A percentile compares a stretch with the other conserved stretches of the same genome.
These are phyloP conservation scores for Tetrax tetrax DNA, from an alignment of 2,113 vertebrate genomes.

Conservation along the genomic window DNA sequence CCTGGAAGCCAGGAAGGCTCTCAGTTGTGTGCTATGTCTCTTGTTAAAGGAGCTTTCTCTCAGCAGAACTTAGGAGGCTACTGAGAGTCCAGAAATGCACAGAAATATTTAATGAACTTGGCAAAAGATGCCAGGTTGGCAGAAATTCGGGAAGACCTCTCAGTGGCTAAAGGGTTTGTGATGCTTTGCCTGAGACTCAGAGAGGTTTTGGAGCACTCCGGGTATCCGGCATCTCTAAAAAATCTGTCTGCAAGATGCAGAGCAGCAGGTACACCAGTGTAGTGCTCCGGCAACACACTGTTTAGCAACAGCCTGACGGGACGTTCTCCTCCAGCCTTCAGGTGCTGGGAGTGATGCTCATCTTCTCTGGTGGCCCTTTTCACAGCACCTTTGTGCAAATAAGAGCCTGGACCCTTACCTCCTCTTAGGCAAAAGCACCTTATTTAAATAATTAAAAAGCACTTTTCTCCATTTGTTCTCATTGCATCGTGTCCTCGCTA, in stretches of 20 bases:
- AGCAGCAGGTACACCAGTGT: not conserved
- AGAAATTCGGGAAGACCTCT: not conserved
- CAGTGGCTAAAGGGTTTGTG: not conserved
- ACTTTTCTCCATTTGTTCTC: not conserved
- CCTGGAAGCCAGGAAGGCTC: not conserved
- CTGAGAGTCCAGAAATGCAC: not conserved
- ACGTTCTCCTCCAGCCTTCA: not conserved
- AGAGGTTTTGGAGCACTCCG: not conserved
- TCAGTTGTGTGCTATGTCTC: not conserved
- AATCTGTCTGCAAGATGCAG: not conserved
- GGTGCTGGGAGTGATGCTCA: not conserved
- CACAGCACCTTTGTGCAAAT: not conserved
- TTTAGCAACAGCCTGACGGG: not conserved
- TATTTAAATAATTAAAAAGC: not conserved
- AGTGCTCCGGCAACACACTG: rapidly evolving
- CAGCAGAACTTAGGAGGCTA: not conserved
- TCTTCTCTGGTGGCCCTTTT: not conserved
- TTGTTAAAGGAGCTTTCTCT: not conserved
- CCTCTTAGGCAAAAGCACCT: not conserved
- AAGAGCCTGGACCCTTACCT: not conserved
- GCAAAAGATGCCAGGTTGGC: not conserved
- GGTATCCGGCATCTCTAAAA: not conserved
- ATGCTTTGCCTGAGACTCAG: not conserved
- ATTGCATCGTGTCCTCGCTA: rapidly evolving
- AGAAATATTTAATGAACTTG: not conserved